A percentile compares a stretch with the other conserved stretches of the same genome.
phyloP scores from a whole-genome alignment of 1,140 invertebrate genomes.

The Amphibalanus amphitrite region DNA sequence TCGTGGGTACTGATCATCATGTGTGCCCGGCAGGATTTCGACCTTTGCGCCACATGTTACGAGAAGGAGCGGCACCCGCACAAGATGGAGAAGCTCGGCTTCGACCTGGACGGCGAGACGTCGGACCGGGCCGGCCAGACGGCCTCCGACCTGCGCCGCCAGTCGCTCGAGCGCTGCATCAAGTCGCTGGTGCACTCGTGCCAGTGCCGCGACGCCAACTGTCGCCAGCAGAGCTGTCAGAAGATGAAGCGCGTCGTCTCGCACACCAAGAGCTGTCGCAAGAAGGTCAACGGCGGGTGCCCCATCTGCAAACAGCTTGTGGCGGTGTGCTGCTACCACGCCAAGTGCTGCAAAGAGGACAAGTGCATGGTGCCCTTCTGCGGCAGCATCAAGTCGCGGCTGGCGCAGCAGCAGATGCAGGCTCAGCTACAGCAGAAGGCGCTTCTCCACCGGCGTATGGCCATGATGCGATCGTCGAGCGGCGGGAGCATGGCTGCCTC shows the following conservation, averaged over 20 bases:
- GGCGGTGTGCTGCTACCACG: constrained; percentile 95
- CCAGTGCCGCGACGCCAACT: constrained; percentile 96
- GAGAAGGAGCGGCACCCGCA: constrained; percentile 89
- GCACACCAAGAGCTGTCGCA: constrained; percentile 87
- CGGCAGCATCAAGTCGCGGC: constrained; percentile 89
- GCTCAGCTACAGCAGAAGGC: constrained; percentile 77
- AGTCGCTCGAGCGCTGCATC: constrained; percentile 93
- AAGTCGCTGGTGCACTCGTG: constrained; percentile 90
- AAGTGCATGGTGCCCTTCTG: constrained; percentile 98
- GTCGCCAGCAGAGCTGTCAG: constrained; percentile 82
- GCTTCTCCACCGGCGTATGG: constrained; percentile 63
- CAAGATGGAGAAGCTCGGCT: constrained; percentile 91
- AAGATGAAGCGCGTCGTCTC: constrained; percentile 97
- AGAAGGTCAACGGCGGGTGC: constrained; percentile 89
- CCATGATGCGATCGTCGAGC: constrained; percentile 48
- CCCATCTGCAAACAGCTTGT: constrained; percentile 98
- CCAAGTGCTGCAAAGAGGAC: constrained; percentile 89
- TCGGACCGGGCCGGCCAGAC: constrained; percentile 44
- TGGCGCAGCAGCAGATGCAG: constrained; percentile 90
- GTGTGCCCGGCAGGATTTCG: constrained; percentile 54
- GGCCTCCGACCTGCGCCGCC: constrained; percentile 61
- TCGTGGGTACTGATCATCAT: no score
- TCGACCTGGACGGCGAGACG: constrained; percentile 78
- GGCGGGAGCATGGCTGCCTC: background rate
- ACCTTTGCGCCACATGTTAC: constrained; percentile 89